These are phyloP conservation scores for Cydia pomonella DNA, from an alignment of 1,140 invertebrate genomes.

Conservation along the genomic window DNA sequence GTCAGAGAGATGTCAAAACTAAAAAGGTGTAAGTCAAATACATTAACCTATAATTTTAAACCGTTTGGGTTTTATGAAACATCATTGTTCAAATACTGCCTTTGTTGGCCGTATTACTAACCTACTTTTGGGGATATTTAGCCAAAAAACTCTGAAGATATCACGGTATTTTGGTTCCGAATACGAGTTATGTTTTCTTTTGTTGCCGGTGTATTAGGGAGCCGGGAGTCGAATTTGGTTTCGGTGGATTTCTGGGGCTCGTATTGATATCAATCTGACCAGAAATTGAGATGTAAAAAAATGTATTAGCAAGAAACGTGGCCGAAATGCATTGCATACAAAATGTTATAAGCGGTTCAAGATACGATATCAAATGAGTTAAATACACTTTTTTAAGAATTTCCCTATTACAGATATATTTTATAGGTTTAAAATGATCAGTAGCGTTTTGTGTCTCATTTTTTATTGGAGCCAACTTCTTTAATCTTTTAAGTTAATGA, in stretches of 20 bases:
- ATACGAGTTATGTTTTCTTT: slow-evolving; percentile 73
- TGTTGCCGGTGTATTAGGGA: slow-evolving; percentile 64
- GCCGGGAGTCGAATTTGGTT: slow-evolving; percentile 33
- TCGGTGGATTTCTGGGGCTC: slow-evolving; percentile 25
- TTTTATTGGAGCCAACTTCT: no score
- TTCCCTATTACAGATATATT: no score
- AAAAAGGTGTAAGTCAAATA: not conserved
- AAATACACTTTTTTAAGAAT: no score
- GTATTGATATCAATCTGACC: slow-evolving; percentile 25
- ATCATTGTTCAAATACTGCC: slow-evolving; percentile 60
- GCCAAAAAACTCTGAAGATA: slow-evolving; percentile 64
- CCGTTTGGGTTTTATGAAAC: not conserved
- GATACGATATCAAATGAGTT: no score
- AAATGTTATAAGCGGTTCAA: not conserved
- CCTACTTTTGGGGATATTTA: slow-evolving; percentile 75
- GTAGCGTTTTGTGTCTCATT: no score
- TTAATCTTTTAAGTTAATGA: no score
- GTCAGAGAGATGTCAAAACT: slow-evolving; percentile 47
- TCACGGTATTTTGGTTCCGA: slow-evolving; percentile 73
- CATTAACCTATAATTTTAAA: not conserved
- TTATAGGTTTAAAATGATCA: no score
- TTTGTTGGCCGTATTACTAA: slow-evolving; percentile 76
- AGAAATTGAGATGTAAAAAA: slow-evolving; percentile 17
- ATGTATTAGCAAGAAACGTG: not conserved
- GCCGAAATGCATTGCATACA: not conserved